Percentiles rank a stretch among this genome's conserved stretches.
Conservation (phyloP, 2,797 vertebrate genomes). For the Clarias laeviceps region DNA sequence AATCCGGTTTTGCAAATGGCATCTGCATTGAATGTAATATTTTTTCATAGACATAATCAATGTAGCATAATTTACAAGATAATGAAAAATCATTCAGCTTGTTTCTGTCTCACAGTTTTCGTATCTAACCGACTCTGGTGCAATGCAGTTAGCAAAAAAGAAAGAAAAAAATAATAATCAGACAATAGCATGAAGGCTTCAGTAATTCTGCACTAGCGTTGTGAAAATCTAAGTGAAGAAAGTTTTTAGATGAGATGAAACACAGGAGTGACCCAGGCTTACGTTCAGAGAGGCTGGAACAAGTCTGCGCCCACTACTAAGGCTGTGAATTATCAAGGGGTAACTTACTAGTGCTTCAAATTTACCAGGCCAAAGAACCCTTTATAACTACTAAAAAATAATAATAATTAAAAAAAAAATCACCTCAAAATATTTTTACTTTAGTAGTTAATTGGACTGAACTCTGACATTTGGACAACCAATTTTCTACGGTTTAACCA, state of each 20-base stretch:
- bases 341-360: background rate
- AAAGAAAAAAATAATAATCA: background rate
- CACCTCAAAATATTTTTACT: background rate
- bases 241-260: background rate
- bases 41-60: conserved; percentile 5
- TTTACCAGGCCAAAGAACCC: background rate
- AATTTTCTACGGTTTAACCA: background rate
- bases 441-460: background rate
- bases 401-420: background rate
- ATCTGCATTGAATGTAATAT: background rate
- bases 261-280: background rate
- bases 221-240: background rate
- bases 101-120: background rate
- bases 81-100: conserved; percentile 10
- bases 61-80: conserved; percentile 6
- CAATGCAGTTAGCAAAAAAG: background rate
- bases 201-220: background rate
- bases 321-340: background rate
- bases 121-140: background rate
- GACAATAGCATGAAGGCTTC: background rate
- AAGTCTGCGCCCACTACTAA: background rate
- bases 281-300: background rate
- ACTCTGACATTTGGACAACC: background rate
- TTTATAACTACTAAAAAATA: background rate
- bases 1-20: conserved; percentile 6